These are phyloP conservation scores for Oreochromis mossambicus DNA, from an alignment of 2,797 vertebrate genomes.

Conservation along the genomic window DNA sequence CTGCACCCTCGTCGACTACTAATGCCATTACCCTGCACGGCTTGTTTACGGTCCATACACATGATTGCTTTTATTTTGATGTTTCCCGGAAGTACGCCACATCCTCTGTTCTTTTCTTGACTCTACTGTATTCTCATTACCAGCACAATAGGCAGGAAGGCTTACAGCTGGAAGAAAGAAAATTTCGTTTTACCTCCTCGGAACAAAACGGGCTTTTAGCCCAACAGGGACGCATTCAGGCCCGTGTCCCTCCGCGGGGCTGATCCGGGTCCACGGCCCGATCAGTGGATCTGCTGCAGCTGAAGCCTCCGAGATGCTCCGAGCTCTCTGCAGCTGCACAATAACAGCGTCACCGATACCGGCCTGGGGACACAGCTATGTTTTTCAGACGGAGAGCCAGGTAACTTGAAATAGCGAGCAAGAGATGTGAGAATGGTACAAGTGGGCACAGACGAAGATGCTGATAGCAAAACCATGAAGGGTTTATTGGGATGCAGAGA, in stretches of 20 bases:
- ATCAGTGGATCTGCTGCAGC: slow-evolving; percentile 11
- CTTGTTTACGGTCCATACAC: fast-evolving
- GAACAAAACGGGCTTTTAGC: background rate
- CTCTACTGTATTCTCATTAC: background rate
- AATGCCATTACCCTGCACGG: fast-evolving
- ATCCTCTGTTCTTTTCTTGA: background rate
- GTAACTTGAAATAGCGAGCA: slow-evolving; percentile 23
- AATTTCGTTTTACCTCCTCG: background rate
- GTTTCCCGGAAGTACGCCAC: background rate
- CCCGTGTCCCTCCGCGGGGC: background rate
- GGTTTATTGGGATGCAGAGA: background rate
- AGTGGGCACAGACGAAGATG: background rate
- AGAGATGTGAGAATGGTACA: background rate
- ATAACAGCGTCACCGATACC: slow-evolving; percentile 28
- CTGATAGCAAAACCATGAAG: background rate
- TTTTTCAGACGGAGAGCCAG: slow-evolving; percentile 70
- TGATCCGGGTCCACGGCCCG: slow-evolving; percentile 33
- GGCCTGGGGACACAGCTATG: slow-evolving; percentile 53
- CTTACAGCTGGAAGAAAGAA: too few relatives aligned
- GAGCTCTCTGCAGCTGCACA: slow-evolving; percentile 41
- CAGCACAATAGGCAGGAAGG: background rate
- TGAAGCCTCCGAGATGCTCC: slow-evolving; percentile 61
- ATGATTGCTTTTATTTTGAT: slow-evolving; percentile 25
- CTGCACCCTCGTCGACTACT: background rate
- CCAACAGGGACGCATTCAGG: background rate